phyloP scores from a whole-genome alignment of 2,797 vertebrate species.

The Anas bernieri region DNA sequence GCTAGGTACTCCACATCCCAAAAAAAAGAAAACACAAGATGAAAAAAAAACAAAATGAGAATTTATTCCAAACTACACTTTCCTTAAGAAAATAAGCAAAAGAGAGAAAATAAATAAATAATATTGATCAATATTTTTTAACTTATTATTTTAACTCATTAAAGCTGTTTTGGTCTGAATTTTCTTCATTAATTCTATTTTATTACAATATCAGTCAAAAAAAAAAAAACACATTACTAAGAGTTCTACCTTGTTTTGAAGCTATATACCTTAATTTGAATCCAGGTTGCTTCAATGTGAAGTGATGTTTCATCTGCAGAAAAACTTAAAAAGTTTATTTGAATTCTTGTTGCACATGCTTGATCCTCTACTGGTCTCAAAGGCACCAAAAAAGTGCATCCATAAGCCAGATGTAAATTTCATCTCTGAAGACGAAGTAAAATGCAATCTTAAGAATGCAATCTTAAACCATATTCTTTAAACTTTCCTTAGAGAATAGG shows the following conservation, averaged over 20 bases:
- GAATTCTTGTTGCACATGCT: neutral
- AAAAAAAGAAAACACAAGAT: too few relatives aligned
- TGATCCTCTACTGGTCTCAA: neutral
- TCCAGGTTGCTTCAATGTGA: neutral
- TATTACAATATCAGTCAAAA: neutral
- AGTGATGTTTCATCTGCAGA: neutral
- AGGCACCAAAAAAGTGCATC: neutral
- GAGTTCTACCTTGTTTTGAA: neutral
- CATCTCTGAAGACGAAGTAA: neutral
- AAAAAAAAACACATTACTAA: neutral
- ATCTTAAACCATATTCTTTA: neutral
- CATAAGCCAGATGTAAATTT: slow-evolving; percentile 1
- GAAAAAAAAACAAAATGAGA: neutral
- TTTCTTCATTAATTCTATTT: neutral
- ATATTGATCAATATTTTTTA: neutral
- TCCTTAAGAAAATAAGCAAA: neutral
- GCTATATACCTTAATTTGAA: neutral
- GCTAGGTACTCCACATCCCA: accelerated
- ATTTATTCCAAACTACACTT: neutral
- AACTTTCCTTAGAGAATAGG: neutral
- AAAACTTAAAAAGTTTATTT: neutral
- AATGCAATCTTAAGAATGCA: neutral
- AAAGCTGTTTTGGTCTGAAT: neutral
- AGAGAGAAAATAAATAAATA: neutral
- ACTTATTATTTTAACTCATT: neutral